Evolutionary conservation across 2,888 invertebrate species (phyloP).

Genomic region (Colletes collaris): DNA sequence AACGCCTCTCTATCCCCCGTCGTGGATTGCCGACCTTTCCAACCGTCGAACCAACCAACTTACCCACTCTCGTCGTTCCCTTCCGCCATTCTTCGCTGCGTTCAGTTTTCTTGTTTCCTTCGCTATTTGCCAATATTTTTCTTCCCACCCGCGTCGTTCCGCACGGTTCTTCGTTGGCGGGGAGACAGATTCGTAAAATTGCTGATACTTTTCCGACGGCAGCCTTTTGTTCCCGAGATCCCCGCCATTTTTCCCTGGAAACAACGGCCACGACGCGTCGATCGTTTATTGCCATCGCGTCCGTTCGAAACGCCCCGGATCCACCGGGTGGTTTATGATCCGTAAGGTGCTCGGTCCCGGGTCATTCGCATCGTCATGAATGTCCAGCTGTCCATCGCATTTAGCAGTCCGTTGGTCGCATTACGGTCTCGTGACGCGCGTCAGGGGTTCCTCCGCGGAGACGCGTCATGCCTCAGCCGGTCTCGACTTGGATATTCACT

Average conservation of each 20-base stretch:
- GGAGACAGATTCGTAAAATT: constrained; percentile 75
- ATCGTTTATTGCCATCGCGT: constrained; percentile 21
- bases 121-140: constrained; percentile 76
- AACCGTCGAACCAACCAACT: constrained; percentile 61
- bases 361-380: constrained; percentile 27
- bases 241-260: constrained; percentile 1
- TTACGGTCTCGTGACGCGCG: constrained; percentile 4
- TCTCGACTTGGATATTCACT: constrained; percentile 45
- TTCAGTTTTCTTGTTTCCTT: constrained; percentile 71
- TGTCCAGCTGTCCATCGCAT: constrained; percentile 26
- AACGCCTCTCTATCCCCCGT: constrained; percentile 68
- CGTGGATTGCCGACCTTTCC: constrained; percentile 58
- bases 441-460: constrained; percentile 4
- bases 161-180: constrained; percentile 29
- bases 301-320: too few species aligned
- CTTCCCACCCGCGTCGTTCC: constrained; percentile 20
- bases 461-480: not conserved
- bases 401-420: constrained; percentile 15
- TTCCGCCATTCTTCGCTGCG: constrained; percentile 51
- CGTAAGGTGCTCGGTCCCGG: not conserved
- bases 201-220: constrained; percentile 65
- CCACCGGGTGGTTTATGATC: not conserved
- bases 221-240: constrained; percentile 5
- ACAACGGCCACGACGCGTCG: constrained; percentile 27
- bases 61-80: constrained; percentile 44